Percentiles rank a stretch among this genome's conserved stretches.
Conservation (phyloP, 92 coral and sea anemone genomes). For the Metridium senile region DNA sequence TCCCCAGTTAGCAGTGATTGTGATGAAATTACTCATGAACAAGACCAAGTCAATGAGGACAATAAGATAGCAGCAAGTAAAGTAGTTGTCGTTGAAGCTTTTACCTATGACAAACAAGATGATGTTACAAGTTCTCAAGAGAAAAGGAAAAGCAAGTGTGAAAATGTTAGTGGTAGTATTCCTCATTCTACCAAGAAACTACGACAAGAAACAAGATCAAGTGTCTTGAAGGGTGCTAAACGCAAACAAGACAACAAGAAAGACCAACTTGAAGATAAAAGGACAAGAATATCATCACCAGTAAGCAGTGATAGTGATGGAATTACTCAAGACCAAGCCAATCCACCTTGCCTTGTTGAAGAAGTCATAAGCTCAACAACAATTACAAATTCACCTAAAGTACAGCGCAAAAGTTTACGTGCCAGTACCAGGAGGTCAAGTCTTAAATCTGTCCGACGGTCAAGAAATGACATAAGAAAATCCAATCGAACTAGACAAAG, state of each 20-base stretch:
- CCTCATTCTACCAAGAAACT: conserved; percentile 7
- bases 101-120: background rate
- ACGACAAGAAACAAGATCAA: conserved; percentile 13
- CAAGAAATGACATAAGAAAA: conserved; percentile 13
- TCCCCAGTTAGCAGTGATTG: background rate
- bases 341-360: background rate
- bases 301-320: conserved; percentile 1
- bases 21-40: too few relatives aligned
- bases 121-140: background rate
- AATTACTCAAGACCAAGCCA: background rate
- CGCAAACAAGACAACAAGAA: conserved; percentile 8
- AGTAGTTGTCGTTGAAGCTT: conserved; percentile 20
- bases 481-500: conserved; percentile 8
- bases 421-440: conserved; percentile 53
- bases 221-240: conserved; percentile 2
- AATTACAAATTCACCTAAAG: conserved; percentile 18
- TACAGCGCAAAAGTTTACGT: conserved; percentile 38
- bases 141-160: background rate
- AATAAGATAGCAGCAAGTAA: background rate
- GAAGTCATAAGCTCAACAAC: conserved; percentile 34
- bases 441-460: conserved; percentile 9
- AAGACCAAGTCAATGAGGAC: conserved; percentile 8
- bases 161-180: too few relatives aligned
- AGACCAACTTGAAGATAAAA: too few relatives aligned
- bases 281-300: background rate